Evolutionary conservation across 1,140 invertebrate species (phyloP).

Genomic region (Potamilus streckersoni): DNA sequence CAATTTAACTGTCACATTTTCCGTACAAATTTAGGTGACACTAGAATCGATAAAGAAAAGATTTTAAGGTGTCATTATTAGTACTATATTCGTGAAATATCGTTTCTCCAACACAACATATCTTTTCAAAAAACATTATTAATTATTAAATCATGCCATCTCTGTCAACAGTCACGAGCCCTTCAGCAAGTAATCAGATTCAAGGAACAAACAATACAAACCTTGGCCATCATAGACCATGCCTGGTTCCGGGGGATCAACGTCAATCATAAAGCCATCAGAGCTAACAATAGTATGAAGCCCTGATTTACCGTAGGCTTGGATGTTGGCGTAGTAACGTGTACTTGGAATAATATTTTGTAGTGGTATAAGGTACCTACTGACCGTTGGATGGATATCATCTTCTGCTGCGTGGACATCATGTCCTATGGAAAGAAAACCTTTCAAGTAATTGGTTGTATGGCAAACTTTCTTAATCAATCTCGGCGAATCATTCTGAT

Average conservation of each 20-base stretch:
- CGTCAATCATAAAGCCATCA: conserved; percentile 35
- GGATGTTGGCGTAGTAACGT: conserved; percentile 22
- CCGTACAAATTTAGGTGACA: too few species aligned
- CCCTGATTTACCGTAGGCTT: conserved; percentile 25
- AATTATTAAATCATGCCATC: neutral
- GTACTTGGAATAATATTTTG: conserved; percentile 2
- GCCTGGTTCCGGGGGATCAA: conserved; percentile 20
- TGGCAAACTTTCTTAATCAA: too few species aligned
- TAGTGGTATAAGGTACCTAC: conserved; percentile 4
- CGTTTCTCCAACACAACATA: neutral
- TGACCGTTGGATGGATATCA: neutral
- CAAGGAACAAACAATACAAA: neutral
- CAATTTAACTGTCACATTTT: too few species aligned
- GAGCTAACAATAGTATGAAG: conserved; percentile 19
- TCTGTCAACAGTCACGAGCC: too few species aligned
- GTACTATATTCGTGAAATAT: neutral
- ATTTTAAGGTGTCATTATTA: neutral
- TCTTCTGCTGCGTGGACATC: conserved; percentile 9
- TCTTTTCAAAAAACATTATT: too few species aligned
- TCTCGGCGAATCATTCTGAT: too few species aligned
- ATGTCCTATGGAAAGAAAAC: conserved; percentile 6
- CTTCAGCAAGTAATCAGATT: neutral
- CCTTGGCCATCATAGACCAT: conserved; percentile 31
- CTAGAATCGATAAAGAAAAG: neutral
- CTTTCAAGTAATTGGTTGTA: too few species aligned